A percentile compares a stretch with the other conserved stretches of the same genome.
phyloP scores from a whole-genome alignment of 1,140 invertebrate genomes.

The Battus philenor region DNA sequence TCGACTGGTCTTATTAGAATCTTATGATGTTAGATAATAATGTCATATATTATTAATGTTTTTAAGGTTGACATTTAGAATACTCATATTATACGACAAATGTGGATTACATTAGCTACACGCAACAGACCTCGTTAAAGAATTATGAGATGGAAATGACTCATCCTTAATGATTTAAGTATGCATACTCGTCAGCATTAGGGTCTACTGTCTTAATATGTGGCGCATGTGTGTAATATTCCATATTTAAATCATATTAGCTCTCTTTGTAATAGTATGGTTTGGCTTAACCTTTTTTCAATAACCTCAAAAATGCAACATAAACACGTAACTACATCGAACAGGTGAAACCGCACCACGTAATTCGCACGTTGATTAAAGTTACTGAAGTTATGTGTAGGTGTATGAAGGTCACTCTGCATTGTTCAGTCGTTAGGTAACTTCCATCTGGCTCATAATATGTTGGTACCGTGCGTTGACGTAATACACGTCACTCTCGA shows the following conservation, averaged over 20 bases:
- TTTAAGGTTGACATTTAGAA: too few species aligned
- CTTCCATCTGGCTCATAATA: constrained; percentile 25
- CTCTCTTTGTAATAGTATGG: too few species aligned
- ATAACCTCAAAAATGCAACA: background rate
- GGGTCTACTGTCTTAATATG: background rate
- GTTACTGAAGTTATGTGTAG: constrained; percentile 14
- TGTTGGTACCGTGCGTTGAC: constrained; percentile 11
- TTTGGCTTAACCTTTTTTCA: too few species aligned
- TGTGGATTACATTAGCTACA: too few species aligned
- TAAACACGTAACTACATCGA: background rate
- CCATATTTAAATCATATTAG: background rate
- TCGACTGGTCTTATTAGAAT: too few species aligned
- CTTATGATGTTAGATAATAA: too few species aligned
- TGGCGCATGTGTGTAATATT: background rate
- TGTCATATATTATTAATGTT: too few species aligned
- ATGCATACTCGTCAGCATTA: too few species aligned
- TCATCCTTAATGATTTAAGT: too few species aligned
- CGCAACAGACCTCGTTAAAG: too few species aligned
- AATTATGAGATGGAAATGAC: too few species aligned
- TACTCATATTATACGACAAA: too few species aligned
- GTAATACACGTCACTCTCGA: constrained; percentile 9
- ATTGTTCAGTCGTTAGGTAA: constrained; percentile 31
- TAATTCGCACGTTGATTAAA: constrained; percentile 12
- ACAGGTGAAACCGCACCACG: constrained; percentile 11
- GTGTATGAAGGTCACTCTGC: constrained; percentile 24